Evolutionary conservation across 1,140 invertebrate species (phyloP), one percentile per base, ranked within the genome.

Genomic region (Orius insidiosus): DNA sequence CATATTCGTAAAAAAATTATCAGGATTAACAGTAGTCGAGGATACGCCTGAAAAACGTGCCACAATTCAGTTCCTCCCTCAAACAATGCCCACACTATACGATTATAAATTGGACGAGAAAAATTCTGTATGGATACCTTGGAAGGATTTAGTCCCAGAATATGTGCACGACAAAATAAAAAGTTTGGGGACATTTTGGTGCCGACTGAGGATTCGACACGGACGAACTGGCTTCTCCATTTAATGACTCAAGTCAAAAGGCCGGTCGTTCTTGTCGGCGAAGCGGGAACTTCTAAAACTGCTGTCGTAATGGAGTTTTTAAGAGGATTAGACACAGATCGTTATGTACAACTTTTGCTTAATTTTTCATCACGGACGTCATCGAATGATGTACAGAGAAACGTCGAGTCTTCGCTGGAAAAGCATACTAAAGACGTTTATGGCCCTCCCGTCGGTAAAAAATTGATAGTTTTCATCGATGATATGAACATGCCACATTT

Each of bases 341-440:
- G 65, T 62, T 82, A 78, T 65, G 81, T 85, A 49, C 62, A 83
- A 49, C 64, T 89, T 49, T 75, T 79, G 61, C 75, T 92, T 58
- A 92, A 92, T 66, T 93, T 92, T 63, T 90, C 87, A 18, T 87
- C 82, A 10, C 69, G 85, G 57, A 92, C 87, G 0, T 84, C 80
- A 0, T 89, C 87, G 0, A 68, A 86, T 66, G 84, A 92, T 62
- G 77, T 93, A 5, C 87, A 93, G 60, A 68, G 75, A 36, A 87
- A 79, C 55, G 66, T 94, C 45, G 87, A 93, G 64, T 78, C 83
- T 0, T 75, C 75, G 18, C 74, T 92, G 3, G 85, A 90, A 57
- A 92, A 90, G 62, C 67, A 85, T 52, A 89, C 85, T 2, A 88
- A 88, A 61, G 80, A 89, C 58, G 76, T 78, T 13, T 92, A 81